Evolutionary conservation across 1,140 invertebrate species (phyloP), one percentile per base, ranked within the genome.

Genomic region (Tigriopus japonicus): DNA sequence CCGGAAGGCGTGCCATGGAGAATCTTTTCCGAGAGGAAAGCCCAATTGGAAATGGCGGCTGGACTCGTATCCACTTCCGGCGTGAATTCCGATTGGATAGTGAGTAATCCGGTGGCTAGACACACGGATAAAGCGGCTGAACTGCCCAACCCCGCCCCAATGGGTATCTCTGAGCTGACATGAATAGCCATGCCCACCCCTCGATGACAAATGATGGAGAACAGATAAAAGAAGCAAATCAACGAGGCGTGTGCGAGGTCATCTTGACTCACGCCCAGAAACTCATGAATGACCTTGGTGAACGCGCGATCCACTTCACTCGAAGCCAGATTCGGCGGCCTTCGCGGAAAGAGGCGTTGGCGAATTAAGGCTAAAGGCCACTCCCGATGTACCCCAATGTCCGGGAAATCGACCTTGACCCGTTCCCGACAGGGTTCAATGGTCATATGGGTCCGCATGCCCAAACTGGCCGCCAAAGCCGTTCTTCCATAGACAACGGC

Each of bases 401-500:
- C 55, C 1, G 55, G 55, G 23, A 58, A 58, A 23, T 58, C 21
- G 12, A 58, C 55, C 12, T 17, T 2, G 12, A 58, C 28, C n/a
- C 15, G 40, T 42, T 54, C 28, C 5, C 28, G 3, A 1, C 1
- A 28, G 14, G n/a, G 1, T 17, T 19, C 15, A 40, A 58, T 40
- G 28, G 12, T 13, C 55, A 58, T 58, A 6, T 52, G 78, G 13
- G 86, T 91, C 61, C 85, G 75, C 28, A 93, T 72, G 64, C 84
- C 83, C 7, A 98, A 76, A 66, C 85, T 86, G 6, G 82, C 82
- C 9, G 92, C 93, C 12, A 98, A 70, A 0, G 93, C 92, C 17
- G 87, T 83, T 76, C 91, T 93, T 45, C 86, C 86, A 72, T 95
- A 95, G 17, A 98, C 87, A n/a, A 98, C 94, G 0, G 93, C 84